Evolutionary conservation across 2,888 invertebrate species (phyloP).

Genomic region (Acanthopleura granulata): DNA sequence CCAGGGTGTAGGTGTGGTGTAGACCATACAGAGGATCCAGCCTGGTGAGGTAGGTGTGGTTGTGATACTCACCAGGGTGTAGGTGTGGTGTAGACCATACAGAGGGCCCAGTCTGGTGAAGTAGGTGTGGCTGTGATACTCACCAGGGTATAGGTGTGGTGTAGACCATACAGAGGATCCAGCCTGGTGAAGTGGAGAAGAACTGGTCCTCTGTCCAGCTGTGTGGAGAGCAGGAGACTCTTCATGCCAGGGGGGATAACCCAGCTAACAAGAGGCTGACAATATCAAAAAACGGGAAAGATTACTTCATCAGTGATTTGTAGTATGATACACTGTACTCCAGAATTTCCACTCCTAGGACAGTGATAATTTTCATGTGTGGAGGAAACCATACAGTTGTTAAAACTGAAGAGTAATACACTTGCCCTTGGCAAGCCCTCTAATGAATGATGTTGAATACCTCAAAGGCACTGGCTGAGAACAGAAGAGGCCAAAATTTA

Average conservation of each 20-base stretch:
- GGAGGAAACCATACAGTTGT: too few relatives aligned
- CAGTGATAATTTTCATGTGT: too few relatives aligned
- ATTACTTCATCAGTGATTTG: too few relatives aligned
- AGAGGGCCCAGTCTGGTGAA: constrained; percentile 80
- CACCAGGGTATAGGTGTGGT: constrained; percentile 82
- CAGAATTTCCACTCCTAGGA: too few relatives aligned
- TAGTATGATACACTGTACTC: too few relatives aligned
- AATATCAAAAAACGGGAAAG: constrained; percentile 11
- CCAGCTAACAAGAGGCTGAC: constrained; percentile 70
- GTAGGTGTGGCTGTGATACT: constrained; percentile 47
- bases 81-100: constrained; percentile 77
- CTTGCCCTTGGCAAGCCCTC: too few relatives aligned
- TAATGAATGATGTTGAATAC: too few relatives aligned
- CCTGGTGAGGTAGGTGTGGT: constrained; percentile 87
- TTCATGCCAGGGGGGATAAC: constrained; percentile 81
- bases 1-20: constrained; percentile 80
- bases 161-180: constrained; percentile 74
- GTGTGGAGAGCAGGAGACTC: constrained; percentile 78
- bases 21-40: constrained; percentile 74
- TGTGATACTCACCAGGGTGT: constrained; percentile 82
- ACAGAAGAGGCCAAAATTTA: too few relatives aligned
- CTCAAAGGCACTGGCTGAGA: too few relatives aligned
- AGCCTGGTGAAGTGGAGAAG: constrained; percentile 82
- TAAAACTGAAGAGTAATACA: too few relatives aligned
- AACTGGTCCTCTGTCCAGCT: constrained; percentile 79